phyloP scores from a whole-genome alignment of 2,113 vertebrate genomes.

The Prochilodus magdalenae region DNA sequence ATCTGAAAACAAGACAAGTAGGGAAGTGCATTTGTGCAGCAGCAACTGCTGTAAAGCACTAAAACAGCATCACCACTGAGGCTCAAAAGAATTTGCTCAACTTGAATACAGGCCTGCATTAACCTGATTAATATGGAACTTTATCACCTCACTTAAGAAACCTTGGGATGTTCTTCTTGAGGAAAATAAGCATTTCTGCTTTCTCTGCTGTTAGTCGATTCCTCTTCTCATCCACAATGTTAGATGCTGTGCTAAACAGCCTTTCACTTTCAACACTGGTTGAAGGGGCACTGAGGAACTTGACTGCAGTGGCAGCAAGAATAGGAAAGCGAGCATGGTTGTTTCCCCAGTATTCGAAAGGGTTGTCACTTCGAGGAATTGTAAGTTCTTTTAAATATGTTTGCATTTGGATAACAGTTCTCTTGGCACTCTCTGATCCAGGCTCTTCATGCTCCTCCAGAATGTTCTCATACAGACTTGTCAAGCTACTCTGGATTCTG shows the following conservation, averaged over 20 bases:
- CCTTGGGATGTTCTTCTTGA: constrained; percentile 43
- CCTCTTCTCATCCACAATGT: constrained; percentile 46
- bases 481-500: constrained; percentile 7
- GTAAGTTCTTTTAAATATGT: constrained; percentile 16
- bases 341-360: constrained; percentile 22
- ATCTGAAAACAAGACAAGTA: no score
- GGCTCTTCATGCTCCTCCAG: constrained; percentile 23
- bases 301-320: constrained; percentile 23
- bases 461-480: constrained; percentile 25
- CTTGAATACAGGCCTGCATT: no score
- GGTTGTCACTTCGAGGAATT: constrained; percentile 55
- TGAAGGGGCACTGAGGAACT: constrained; percentile 33
- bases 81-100: no score
- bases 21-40: no score
- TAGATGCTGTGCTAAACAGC: constrained; percentile 41
- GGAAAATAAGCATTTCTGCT: constrained; percentile 52
- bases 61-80: no score
- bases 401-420: constrained; percentile 5
- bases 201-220: constrained; percentile 48
- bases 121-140: no score
- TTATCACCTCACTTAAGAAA: no score
- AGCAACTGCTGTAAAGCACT: no score
- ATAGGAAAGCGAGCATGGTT: constrained; percentile 29
- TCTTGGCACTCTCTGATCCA: neutral
- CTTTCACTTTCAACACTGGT: constrained; percentile 50